Percentiles rank a stretch among this genome's conserved stretches.
These are phyloP conservation scores for Leptinotarsa undecemlineata DNA, from an alignment of 1,140 invertebrate genomes.

Conservation along the genomic window DNA sequence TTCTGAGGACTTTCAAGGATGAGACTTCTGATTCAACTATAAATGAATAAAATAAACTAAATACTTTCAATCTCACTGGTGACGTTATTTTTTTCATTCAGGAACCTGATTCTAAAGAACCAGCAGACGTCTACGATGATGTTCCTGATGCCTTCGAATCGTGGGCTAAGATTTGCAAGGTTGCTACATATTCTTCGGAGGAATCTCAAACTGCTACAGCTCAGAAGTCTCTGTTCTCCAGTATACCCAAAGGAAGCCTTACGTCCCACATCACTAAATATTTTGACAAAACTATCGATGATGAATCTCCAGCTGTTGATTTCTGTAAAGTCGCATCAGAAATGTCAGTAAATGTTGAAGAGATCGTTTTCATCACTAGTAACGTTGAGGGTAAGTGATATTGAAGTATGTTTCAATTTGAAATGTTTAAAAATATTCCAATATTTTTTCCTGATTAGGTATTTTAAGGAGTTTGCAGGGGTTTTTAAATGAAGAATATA, in stretches of 20 bases:
- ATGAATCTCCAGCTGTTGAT: slow-evolving; percentile 73
- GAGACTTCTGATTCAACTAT: too few relatives aligned
- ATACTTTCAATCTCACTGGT: too few relatives aligned
- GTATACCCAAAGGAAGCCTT: slow-evolving; percentile 79
- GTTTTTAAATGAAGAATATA: too few relatives aligned
- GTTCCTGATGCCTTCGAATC: slow-evolving; percentile 72
- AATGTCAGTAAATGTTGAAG: slow-evolving; percentile 64
- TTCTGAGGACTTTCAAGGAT: too few relatives aligned
- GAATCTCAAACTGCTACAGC: slow-evolving; percentile 71
- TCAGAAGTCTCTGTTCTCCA: slow-evolving; percentile 84
- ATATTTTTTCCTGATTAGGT: too few relatives aligned
- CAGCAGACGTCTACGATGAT: slow-evolving; percentile 74
- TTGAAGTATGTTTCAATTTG: too few relatives aligned
- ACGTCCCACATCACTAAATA: slow-evolving; percentile 74
- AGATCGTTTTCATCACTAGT: slow-evolving; percentile 87
- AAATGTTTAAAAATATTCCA: too few relatives aligned
- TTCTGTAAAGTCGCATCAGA: slow-evolving; percentile 76
- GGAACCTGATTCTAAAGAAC: slow-evolving; percentile 1
- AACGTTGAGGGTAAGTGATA: slow-evolving; percentile 67
- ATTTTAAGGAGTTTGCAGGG: too few relatives aligned
- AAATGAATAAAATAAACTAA: too few relatives aligned
- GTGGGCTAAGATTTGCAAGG: slow-evolving; percentile 71
- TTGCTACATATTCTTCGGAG: slow-evolving; percentile 92
- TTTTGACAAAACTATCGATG: slow-evolving; percentile 83
- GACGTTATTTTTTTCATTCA: not conserved